Conservation (phyloP, 2,113 vertebrate genomes). For the Carettochelys insculpta region DNA sequence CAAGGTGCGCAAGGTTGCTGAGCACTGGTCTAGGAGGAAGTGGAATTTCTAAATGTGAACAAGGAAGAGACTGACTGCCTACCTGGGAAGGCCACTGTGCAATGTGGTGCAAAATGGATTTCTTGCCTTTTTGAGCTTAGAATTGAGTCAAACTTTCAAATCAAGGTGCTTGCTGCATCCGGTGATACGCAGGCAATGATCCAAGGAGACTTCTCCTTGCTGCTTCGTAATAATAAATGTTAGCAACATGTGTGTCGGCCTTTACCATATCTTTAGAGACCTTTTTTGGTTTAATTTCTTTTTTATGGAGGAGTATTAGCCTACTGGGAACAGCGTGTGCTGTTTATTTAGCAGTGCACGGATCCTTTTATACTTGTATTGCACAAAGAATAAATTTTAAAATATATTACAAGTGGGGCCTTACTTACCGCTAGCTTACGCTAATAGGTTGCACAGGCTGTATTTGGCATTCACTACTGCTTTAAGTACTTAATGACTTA, state of each 20-base stretch:
- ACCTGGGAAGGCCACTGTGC: not conserved
- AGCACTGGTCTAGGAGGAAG: too few relatives aligned
- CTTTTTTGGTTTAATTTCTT: not conserved
- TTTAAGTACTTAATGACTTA: constrained; percentile 69
- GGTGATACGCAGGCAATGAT: not conserved
- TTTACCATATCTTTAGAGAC: not conserved
- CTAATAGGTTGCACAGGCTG: constrained; percentile 45
- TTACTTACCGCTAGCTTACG: constrained; percentile 53
- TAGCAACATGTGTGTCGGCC: not conserved
- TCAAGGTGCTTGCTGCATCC: not conserved
- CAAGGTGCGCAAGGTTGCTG: too few relatives aligned
- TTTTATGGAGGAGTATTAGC: not conserved
- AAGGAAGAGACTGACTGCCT: not conserved
- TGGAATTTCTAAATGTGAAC: not conserved
- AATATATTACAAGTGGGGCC: constrained; percentile 51
- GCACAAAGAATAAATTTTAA: constrained; percentile 60
- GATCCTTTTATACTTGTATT: constrained; percentile 52
- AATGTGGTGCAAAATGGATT: not conserved
- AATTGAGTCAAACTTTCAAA: not conserved
- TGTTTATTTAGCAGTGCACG: constrained; percentile 34
- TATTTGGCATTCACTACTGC: constrained; percentile 36
- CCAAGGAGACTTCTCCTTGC: not conserved
- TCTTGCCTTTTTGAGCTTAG: not conserved
- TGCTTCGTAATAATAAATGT: not conserved
- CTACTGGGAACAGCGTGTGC: not conserved